Evolutionary conservation across 2,888 invertebrate genomes (phyloP), one percentile per base, ranked within the genome.

Genomic region (Eumacrocentrus americanus): DNA sequence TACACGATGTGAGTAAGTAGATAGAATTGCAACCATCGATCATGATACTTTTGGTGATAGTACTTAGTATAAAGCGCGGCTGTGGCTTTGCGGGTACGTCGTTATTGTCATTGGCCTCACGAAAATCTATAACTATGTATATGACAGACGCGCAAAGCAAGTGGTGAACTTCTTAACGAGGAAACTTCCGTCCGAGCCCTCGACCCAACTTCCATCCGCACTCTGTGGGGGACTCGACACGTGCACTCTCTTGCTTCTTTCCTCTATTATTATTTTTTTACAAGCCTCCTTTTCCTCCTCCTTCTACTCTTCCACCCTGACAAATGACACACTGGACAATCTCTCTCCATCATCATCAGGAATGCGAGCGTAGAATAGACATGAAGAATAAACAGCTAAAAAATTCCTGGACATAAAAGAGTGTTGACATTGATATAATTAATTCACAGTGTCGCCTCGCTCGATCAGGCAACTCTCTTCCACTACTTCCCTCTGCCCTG

Each of bases 121-220:
- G 37, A 37, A 37, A 38, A 51, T 51, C 34, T 16, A 53, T 53
- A 53, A 53, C 53, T 53, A 42, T 50, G 51, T 51, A 51, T 55
- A 58, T 38, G 59, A 51, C 51, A 47, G 62, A 25, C 62, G 38
- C 61, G 37, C 34, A 37, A 67, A 66, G 35, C 23, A 52, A 29
- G 53, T 46, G 52, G 55, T 53, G 62, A 68, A 71, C 61, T 67
- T 63, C 61, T 62, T 69, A 72, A 71, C 68, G 70, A 67, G 70
- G 60, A 67, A 72, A 72, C 67, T 73, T 72, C 46, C 20, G 46
- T 29, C 35, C 22, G 47, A 44, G 46, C 25, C 42, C 58, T 52
- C 58, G 46, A 53, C 47, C 38, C 35, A 53, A 42, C 42, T 51
- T 51, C n/a, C 22, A 18, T 12, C 37, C 37, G 16, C 3, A n/a